These are phyloP conservation scores for Semaprochilodus insignis DNA, from an alignment of 2,797 vertebrate species.

Conservation along the genomic window DNA sequence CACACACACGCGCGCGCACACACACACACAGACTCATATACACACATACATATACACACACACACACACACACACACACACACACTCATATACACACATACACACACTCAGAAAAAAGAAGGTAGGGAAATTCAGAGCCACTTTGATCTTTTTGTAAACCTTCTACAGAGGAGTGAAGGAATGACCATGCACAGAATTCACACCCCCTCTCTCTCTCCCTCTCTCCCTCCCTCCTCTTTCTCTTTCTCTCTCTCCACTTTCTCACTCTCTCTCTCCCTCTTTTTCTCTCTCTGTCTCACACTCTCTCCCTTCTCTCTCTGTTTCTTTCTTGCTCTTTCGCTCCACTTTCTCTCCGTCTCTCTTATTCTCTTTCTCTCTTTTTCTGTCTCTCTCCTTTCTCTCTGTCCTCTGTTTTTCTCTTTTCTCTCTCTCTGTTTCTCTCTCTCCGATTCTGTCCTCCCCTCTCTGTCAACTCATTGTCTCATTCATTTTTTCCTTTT, in stretches of 20 bases:
- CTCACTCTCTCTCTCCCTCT: conserved; percentile 57
- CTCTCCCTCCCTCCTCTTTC: conserved; percentile 72
- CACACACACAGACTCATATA: not conserved
- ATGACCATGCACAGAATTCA: conserved; percentile 83
- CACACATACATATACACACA: not conserved
- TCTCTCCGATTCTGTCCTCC: conserved; percentile 55
- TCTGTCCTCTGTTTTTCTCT: conserved; percentile 47
- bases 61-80: conserved; percentile 9
- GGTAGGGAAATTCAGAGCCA: conserved; percentile 65
- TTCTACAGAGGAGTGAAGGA: conserved; percentile 79
- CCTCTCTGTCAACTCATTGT: not conserved
- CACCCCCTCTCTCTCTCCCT: conserved; percentile 75
- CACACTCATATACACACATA: not conserved
- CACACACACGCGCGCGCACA: not conserved
- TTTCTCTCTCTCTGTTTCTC: conserved; percentile 16
- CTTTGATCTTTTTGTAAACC: conserved; percentile 91
- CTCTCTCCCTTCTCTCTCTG: conserved; percentile 68
- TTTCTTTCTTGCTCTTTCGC: conserved; percentile 54
- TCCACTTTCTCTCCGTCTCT: conserved; percentile 22
- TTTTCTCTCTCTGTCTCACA: conserved; percentile 53
- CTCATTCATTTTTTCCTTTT: not conserved
- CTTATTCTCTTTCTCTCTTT: conserved; percentile 73
- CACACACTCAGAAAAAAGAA: conserved; percentile 39
- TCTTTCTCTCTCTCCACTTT: conserved; percentile 71
- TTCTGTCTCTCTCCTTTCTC: conserved; percentile 15